Evolutionary conservation across 2,113 vertebrate species (phyloP).

Genomic region (Chaetodon trifascialis): DNA sequence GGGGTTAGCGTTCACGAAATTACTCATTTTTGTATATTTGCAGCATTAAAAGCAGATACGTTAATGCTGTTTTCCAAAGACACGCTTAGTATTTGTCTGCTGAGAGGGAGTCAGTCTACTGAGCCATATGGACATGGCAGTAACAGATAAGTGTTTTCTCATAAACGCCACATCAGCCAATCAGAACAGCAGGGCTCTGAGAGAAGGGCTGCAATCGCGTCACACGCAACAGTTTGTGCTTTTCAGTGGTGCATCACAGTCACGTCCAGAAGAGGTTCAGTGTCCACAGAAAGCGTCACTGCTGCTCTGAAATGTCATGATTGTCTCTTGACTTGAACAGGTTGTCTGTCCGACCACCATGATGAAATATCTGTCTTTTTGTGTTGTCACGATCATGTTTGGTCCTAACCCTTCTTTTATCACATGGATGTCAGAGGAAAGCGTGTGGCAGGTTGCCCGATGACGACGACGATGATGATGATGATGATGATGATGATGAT

Average conservation of each 20-base stretch:
- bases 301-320: slow-evolving; percentile 58
- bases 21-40: slow-evolving; percentile 42
- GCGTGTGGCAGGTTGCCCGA: slow-evolving; percentile 20
- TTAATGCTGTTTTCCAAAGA: slow-evolving; percentile 68
- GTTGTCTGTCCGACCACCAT: slow-evolving; percentile 59
- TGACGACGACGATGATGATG: neutral
- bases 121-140: slow-evolving; percentile 49
- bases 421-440: slow-evolving; percentile 56
- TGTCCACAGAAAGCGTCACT: slow-evolving; percentile 35
- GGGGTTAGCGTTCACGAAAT: slow-evolving; percentile 37
- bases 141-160: slow-evolving; percentile 24
- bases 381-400: slow-evolving; percentile 50
- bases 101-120: slow-evolving; percentile 51
- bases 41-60: slow-evolving; percentile 34
- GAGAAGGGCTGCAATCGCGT: slow-evolving; percentile 50
- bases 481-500: slow-evolving; percentile 28
- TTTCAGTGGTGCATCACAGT: slow-evolving; percentile 47
- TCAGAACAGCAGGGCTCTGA: slow-evolving; percentile 8
- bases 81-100: slow-evolving; percentile 40
- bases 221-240: slow-evolving; percentile 19
- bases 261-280: slow-evolving; percentile 34
- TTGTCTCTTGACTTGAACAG: slow-evolving; percentile 66
- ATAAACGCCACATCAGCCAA: slow-evolving; percentile 27
- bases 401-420: slow-evolving; percentile 33
- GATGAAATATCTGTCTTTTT: slow-evolving; percentile 51